Conservation (phyloP, 2,113 vertebrate species). For the crab-eating macaque (Macaca fascicularis) region DNA sequence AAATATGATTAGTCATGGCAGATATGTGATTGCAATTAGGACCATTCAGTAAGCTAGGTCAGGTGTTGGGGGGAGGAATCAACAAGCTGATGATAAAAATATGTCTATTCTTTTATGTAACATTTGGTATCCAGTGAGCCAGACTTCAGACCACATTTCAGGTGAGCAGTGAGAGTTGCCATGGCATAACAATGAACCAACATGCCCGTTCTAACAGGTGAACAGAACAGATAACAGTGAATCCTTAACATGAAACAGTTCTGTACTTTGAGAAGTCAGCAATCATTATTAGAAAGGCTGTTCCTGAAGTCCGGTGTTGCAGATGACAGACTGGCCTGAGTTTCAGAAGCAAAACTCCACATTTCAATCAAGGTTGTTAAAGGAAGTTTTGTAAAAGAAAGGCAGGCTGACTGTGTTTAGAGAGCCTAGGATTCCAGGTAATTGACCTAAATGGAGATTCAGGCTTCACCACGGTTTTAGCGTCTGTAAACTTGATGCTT, state of each 20-base stretch:
- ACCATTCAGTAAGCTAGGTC: fast-evolving
- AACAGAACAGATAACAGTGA: not conserved
- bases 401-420: not conserved
- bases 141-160: not conserved
- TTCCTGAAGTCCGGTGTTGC: not conserved
- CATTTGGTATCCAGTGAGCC: not conserved
- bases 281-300: not conserved
- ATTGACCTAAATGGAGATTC: not conserved
- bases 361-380: not conserved
- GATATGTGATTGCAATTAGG: not conserved
- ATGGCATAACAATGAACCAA: not conserved
- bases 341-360: not conserved
- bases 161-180: not conserved
- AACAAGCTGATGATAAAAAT: not conserved
- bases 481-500: not conserved
- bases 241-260: not conserved
- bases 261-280: too few relatives aligned
- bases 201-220: not conserved
- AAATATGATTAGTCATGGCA: not conserved
- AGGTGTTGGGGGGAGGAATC: not conserved
- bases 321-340: not conserved
- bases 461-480: not conserved
- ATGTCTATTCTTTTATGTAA: not conserved
- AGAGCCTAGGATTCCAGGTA: not conserved
- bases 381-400: not conserved